phyloP scores from a whole-genome alignment of 2,888 invertebrate genomes.

The Taphrorychus bicolor region DNA sequence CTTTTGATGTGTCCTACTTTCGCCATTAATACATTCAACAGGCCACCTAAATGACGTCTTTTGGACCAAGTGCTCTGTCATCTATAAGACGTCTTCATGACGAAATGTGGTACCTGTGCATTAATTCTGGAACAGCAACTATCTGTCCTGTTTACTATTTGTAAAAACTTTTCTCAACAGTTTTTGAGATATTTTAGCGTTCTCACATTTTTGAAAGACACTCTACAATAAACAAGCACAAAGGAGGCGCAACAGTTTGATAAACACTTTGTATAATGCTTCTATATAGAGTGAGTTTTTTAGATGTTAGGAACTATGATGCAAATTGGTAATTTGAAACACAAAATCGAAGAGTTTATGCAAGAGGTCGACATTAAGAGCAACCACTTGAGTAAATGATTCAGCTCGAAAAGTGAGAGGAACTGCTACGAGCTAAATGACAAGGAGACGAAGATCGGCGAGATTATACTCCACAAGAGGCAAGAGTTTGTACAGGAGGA shows the following conservation, averaged over 20 bases:
- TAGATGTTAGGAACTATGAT: conserved; percentile 44
- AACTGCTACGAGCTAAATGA: conserved; percentile 47
- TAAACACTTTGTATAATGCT: conserved; percentile 41
- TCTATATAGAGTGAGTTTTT: conserved; percentile 43
- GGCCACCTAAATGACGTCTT: no score
- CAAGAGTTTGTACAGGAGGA: conserved; percentile 55
- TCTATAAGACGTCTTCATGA: no score
- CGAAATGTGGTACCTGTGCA: no score
- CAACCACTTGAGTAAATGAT: conserved; percentile 53
- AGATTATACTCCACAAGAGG: conserved; percentile 49
- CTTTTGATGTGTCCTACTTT: no score
- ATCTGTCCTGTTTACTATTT: no score
- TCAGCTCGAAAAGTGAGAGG: conserved; percentile 58
- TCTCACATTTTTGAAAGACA: no score
- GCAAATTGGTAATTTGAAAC: conserved; percentile 50
- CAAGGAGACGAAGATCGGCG: conserved; percentile 45
- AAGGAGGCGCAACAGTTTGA: conserved; percentile 40
- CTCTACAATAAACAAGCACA: no score
- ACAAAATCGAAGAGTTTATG: conserved; percentile 51
- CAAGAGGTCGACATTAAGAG: conserved; percentile 51
- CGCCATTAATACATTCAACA: no score
- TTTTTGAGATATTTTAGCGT: no score
- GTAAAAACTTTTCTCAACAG: no score
- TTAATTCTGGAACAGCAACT: no score
- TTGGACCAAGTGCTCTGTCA: no score